Base-by-base conservation (phyloP, 2,888 invertebrate genomes). In the Tenthredo distinguenda region DNA sequence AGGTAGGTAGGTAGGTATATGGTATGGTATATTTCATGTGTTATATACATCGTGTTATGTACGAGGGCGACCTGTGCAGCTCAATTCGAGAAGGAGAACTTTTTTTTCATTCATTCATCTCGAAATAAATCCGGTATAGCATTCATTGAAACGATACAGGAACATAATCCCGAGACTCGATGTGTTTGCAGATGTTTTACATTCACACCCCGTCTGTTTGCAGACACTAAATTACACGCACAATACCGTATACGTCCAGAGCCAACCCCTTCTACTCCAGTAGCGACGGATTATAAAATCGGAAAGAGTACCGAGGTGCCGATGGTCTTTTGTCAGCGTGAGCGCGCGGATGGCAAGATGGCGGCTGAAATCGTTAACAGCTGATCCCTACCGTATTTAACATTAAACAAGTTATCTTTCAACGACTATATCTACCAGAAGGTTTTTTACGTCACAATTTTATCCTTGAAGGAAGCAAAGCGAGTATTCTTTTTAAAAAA, bases 191-290 rank as follows among this genome's bases (percentile, higher is more conserved):
- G 90, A 90, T 90, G 91, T 90, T 90, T 90, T 89, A 90, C 90
- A 91, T 91, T 89, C 89, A 89, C 88, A 89, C 90, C 90, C 90
- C 90, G 92, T 90, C 90, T 93, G 93, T 93, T 93, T 93, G 93
- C 92, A 93, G 93, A 93, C 93, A 93, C 91, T 93, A 93, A 93
- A 93, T 93, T 93, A 93, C 91, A 88, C 88, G 87, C 88, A 93
- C 93, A 93, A 93, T 93, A 89, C 26, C 68, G 68, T 58, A 62
- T 77, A 50, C 77, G 77, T 50, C 1, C 50, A 50, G 9, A 40
- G 84, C 83, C 85, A 87, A 92, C 90, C 92, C 93, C 90, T 92
- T 92, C 90, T 87, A 87, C 87, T 84, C 86, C 86, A 87, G 88
- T 87, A 89, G 88, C 87, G 87, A 86, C 87, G 90, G 93, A 92